A percentile compares a stretch with the other conserved stretches of the same genome.
Conservation (phyloP, 2,113 vertebrate genomes). For the Antigone vipio region DNA sequence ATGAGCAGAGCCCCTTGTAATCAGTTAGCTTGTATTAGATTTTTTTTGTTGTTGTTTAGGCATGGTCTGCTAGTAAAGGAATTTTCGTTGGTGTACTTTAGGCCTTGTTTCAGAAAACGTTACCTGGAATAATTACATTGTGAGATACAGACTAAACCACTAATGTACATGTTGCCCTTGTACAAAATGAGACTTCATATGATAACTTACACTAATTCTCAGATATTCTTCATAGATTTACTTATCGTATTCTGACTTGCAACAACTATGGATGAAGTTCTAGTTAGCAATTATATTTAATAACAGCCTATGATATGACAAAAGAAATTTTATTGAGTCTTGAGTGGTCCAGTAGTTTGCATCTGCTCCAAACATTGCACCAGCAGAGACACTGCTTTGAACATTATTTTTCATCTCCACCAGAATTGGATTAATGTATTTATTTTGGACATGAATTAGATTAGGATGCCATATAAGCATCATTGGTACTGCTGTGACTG, state of each 20-base stretch:
- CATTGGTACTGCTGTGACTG: neutral
- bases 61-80: neutral
- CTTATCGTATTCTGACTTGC: neutral
- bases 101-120: neutral
- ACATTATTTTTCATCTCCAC: neutral
- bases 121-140: neutral
- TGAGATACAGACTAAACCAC: neutral
- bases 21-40: neutral
- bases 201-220: neutral
- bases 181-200: neutral
- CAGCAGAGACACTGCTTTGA: neutral
- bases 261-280: neutral
- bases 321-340: neutral
- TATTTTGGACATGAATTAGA: neutral
- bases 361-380: neutral
- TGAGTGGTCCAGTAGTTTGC: neutral
- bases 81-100: neutral
- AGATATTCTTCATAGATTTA: neutral
- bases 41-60: neutral
- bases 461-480: neutral
- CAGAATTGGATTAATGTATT: neutral
- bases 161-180: accelerated
- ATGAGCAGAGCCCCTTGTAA: neutral
- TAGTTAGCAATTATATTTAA: neutral
- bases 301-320: neutral